phyloP scores from a whole-genome alignment of 2,888 invertebrate genomes.

The Resseliella maxima region DNA sequence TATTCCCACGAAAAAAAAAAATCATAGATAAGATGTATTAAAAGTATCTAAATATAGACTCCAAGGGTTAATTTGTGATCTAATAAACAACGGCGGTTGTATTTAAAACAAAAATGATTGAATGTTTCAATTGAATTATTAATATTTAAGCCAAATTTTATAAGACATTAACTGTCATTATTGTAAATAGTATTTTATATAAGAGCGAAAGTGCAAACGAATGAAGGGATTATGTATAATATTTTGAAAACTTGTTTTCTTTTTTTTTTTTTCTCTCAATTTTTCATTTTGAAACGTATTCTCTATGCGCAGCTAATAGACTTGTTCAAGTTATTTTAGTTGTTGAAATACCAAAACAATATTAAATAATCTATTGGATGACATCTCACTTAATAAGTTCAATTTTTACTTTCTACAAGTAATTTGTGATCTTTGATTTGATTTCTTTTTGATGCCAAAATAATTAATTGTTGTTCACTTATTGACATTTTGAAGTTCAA shows the following conservation, averaged over 20 bases:
- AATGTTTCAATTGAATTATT: too few relatives aligned
- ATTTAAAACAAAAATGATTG: too few relatives aligned
- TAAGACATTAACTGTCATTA: too few relatives aligned
- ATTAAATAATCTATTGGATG: background rate
- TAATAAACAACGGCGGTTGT: too few relatives aligned
- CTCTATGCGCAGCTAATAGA: too few relatives aligned
- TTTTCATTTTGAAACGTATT: background rate
- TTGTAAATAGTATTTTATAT: too few relatives aligned
- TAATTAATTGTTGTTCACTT: background rate
- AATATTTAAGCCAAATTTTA: too few relatives aligned
- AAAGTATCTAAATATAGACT: too few relatives aligned
- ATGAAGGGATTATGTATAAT: background rate
- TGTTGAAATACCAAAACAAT: background rate
- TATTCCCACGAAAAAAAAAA: too few relatives aligned
- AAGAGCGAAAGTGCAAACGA: too few relatives aligned
- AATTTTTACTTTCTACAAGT: background rate
- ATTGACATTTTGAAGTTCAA: slow-evolving; percentile 4
- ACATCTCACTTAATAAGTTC: background rate
- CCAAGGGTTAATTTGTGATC: too few relatives aligned
- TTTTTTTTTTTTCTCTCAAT: background rate
- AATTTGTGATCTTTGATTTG: slow-evolving; percentile 1
- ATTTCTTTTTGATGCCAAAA: slow-evolving; percentile 2
- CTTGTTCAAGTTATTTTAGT: background rate
- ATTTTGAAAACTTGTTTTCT: background rate
- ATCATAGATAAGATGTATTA: too few relatives aligned